Conservation (phyloP, 1,140 invertebrate species). For the Drosophila persimilis region DNA sequence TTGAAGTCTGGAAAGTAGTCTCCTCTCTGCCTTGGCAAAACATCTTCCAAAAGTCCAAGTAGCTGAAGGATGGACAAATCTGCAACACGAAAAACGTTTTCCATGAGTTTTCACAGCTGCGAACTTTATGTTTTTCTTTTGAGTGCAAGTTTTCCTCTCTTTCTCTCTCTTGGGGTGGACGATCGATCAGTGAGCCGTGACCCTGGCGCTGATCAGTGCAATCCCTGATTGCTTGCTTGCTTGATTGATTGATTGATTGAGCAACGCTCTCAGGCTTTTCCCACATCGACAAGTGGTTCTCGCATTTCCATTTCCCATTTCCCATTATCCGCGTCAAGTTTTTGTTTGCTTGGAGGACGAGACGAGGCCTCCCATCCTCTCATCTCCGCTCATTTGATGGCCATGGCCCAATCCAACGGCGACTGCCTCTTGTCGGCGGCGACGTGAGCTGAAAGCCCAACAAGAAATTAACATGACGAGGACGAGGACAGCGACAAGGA, state of each 20-base stretch:
- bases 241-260: constrained; percentile 7
- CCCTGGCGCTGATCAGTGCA: constrained; percentile 11
- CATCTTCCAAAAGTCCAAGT: no score
- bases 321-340: constrained; percentile 6
- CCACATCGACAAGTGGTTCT: no score
- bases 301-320: constrained; percentile 3
- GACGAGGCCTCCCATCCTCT: no score
- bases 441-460: constrained; percentile 59
- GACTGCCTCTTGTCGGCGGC: constrained; percentile 29
- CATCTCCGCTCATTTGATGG: constrained; percentile 13
- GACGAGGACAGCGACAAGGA: constrained; percentile 15
- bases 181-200: constrained; percentile 3
- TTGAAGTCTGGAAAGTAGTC: no score
- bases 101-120: not conserved
- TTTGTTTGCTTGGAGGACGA: constrained; percentile 19
- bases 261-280: no score
- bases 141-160: not conserved
- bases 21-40: no score
- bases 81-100: constrained; percentile 7
- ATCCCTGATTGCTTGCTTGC: not conserved
- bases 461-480: constrained; percentile 53
- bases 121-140: not conserved
- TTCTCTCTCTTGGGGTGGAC: not conserved
- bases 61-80: no score
- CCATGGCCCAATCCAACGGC: not conserved